Percentiles rank a stretch among this genome's conserved stretches.
These are phyloP conservation scores for Drosophila miranda DNA, from an alignment of 1,140 invertebrate genomes.

Conservation along the genomic window DNA sequence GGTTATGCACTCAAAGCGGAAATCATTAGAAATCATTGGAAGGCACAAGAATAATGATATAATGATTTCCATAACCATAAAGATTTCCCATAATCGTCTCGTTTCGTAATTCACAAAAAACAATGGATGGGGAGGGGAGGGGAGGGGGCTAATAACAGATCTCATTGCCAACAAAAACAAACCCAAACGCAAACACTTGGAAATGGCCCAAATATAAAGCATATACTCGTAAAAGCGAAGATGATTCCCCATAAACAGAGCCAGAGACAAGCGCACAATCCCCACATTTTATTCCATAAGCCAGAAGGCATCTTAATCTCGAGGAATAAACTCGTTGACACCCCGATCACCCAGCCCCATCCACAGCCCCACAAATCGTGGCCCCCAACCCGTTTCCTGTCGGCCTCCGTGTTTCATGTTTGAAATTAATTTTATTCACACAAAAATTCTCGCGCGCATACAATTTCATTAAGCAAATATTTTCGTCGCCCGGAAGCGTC, in stretches of 20 bases:
- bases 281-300: conserved; percentile 67
- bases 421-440: conserved; percentile 79
- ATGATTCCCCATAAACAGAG: conserved; percentile 30
- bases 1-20: too few species aligned
- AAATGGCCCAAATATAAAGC: too few species aligned
- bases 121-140: too few species aligned
- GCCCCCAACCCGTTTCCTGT: not conserved
- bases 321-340: conserved; percentile 65
- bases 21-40: too few species aligned
- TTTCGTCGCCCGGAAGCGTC: conserved; percentile 60
- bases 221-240: conserved; percentile 23
- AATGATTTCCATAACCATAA: too few species aligned
- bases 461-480: conserved; percentile 81
- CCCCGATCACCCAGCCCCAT: not conserved
- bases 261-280: conserved; percentile 16
- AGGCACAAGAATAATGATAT: too few species aligned
- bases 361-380: not conserved
- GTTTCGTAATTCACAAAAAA: too few species aligned
- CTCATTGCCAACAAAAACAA: too few species aligned
- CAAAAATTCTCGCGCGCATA: conserved; percentile 77
- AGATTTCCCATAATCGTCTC: too few species aligned
- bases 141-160: too few species aligned
- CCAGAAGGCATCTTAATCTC: conserved; percentile 67
- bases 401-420: conserved; percentile 43
- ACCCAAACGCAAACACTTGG: too few species aligned